Conservation (phyloP, 2,797 vertebrate genomes). For the Balearica regulorum region DNA sequence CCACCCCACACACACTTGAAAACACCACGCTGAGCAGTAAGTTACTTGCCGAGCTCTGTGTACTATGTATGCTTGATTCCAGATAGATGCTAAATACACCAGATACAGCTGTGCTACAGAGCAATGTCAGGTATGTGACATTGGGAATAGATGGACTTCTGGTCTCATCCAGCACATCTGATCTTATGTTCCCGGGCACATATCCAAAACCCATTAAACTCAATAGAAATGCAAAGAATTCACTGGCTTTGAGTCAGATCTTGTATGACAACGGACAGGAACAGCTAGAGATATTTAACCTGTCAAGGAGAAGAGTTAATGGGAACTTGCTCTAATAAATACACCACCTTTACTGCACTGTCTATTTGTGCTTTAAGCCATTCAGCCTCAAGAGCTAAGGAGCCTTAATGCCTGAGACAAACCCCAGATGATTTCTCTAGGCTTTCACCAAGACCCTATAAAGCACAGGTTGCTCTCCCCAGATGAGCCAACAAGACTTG, state of each 20-base stretch:
- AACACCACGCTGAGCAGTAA: background rate
- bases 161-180: background rate
- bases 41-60: background rate
- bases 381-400: background rate
- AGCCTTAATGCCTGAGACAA: background rate
- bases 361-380: background rate
- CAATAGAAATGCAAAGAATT: slow-evolving; percentile 36
- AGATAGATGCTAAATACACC: background rate
- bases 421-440: background rate
- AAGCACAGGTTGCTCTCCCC: background rate
- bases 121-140: slow-evolving; percentile 1
- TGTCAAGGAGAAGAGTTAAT: background rate
- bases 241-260: background rate
- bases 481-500: background rate
- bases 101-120: background rate
- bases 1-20: background rate
- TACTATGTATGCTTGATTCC: background rate
- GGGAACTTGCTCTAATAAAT: background rate
- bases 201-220: slow-evolving; percentile 10
- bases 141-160: slow-evolving; percentile 25
- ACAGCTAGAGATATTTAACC: background rate
- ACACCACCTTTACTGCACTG: background rate
- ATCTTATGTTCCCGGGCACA: slow-evolving; percentile 25
- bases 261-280: background rate
- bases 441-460: background rate